Conservation (phyloP, 2,113 vertebrate genomes). For the Podarcis raffonei region DNA sequence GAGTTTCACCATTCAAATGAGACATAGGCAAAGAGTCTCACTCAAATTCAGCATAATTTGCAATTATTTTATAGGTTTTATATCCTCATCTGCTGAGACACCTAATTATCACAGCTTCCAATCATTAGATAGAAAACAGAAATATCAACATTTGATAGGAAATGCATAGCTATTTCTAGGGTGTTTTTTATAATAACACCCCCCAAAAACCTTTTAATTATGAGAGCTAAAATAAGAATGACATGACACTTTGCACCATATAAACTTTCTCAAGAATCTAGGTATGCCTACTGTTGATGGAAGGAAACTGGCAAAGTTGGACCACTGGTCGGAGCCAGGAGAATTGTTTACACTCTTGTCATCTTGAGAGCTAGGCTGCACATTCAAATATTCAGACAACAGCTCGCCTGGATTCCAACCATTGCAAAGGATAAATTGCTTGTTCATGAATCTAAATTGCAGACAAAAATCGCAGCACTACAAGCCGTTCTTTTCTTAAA, state of each 20-base stretch:
- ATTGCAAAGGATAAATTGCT: not conserved
- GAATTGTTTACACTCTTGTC: not conserved
- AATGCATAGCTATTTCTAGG: not conserved
- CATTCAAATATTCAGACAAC: not conserved
- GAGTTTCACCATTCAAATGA: not conserved
- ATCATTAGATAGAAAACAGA: not conserved
- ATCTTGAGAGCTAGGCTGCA: not conserved
- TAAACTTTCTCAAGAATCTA: not conserved
- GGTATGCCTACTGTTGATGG: not conserved
- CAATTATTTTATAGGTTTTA: not conserved
- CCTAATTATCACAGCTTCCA: not conserved
- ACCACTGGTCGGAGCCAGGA: not conserved
- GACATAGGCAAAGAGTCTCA: not conserved
- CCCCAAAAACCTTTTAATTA: not conserved
- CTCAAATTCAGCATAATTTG: not conserved
- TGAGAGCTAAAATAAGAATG: not conserved
- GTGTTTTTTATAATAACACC: not conserved
- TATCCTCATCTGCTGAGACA: not conserved
- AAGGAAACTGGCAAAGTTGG: not conserved
- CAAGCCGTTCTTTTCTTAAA: not conserved
- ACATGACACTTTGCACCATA: not conserved
- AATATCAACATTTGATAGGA: not conserved
- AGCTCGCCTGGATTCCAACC: not conserved
- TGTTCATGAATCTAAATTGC: slow-evolving; percentile 35
- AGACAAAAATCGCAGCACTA: not conserved